Conservation (phyloP, 2,797 vertebrate genomes). For the Stomatorhinus walkeri region DNA sequence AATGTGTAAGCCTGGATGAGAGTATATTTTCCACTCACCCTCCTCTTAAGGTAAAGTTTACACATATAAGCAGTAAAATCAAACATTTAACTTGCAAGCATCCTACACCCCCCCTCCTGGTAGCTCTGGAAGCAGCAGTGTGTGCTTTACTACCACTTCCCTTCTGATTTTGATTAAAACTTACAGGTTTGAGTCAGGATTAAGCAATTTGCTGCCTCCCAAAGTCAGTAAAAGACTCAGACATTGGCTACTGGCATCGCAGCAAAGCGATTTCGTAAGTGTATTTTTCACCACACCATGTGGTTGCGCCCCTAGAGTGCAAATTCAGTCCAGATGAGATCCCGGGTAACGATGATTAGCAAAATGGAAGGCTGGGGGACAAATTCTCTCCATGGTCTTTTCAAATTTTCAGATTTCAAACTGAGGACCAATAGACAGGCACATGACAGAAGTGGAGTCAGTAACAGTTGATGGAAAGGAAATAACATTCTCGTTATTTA, state of each 20-base stretch:
- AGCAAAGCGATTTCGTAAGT: slow-evolving; percentile 57
- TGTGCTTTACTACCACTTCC: slow-evolving; percentile 63
- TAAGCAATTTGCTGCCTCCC: slow-evolving; percentile 70
- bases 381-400: slow-evolving; percentile 37
- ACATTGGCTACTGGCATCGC: slow-evolving; percentile 58
- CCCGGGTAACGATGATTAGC: slow-evolving; percentile 45
- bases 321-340: slow-evolving; percentile 62
- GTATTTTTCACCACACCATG: slow-evolving; percentile 56
- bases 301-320: slow-evolving; percentile 52
- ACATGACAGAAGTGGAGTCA: slow-evolving; percentile 14
- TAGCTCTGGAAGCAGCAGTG: slow-evolving; percentile 60
- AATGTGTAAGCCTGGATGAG: slow-evolving; percentile 65
- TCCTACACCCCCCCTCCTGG: slow-evolving; percentile 46
- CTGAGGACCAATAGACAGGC: slow-evolving; percentile 17
- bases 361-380: slow-evolving; percentile 44
- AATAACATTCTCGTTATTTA: background rate
- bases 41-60: slow-evolving; percentile 69
- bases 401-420: slow-evolving; percentile 34
- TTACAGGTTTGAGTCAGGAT: slow-evolving; percentile 63
- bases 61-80: slow-evolving; percentile 81
- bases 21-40: slow-evolving; percentile 73
- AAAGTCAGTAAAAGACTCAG: slow-evolving; percentile 73
- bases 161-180: slow-evolving; percentile 70
- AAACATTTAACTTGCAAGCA: slow-evolving; percentile 66
- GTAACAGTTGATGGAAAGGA: background rate